Conservation (phyloP, 2,888 invertebrate genomes). For the Mesoligia furuncula region DNA sequence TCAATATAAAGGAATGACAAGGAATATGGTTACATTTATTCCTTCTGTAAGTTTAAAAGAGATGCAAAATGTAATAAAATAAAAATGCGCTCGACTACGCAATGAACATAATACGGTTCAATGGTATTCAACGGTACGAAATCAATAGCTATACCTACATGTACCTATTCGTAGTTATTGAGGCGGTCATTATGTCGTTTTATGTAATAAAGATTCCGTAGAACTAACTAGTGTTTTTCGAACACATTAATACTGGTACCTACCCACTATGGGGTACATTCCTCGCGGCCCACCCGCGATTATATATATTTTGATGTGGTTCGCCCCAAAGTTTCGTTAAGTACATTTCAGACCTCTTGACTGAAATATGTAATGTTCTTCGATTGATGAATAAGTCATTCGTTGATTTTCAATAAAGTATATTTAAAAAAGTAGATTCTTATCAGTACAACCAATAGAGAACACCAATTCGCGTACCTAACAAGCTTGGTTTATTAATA, state of each 20-base stretch:
- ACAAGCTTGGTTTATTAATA: background rate
- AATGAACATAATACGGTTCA: slow-evolving; percentile 28
- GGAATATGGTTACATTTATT: slow-evolving; percentile 17
- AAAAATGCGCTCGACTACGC: slow-evolving; percentile 25
- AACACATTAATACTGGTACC: background rate
- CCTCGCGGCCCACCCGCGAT: background rate
- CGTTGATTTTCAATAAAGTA: background rate
- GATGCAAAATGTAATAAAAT: slow-evolving; percentile 50
- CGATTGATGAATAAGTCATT: background rate
- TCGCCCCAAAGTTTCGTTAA: background rate
- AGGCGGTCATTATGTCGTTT: slow-evolving; percentile 26
- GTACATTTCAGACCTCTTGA: background rate
- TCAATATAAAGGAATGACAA: background rate
- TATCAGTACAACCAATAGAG: background rate
- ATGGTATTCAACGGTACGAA: slow-evolving; percentile 36
- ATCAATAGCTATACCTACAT: slow-evolving; percentile 41
- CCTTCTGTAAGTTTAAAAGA: background rate
- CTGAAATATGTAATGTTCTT: background rate
- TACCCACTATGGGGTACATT: background rate
- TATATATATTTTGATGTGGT: background rate
- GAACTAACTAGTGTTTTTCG: slow-evolving; percentile 9
- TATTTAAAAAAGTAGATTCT: too few species aligned
- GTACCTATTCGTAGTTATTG: slow-evolving; percentile 25
- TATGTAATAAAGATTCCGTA: slow-evolving; percentile 6
- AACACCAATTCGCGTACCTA: background rate